These are phyloP conservation scores for Drymonia ruficornis DNA, from an alignment of 2,888 invertebrate species.

Conservation along the genomic window DNA sequence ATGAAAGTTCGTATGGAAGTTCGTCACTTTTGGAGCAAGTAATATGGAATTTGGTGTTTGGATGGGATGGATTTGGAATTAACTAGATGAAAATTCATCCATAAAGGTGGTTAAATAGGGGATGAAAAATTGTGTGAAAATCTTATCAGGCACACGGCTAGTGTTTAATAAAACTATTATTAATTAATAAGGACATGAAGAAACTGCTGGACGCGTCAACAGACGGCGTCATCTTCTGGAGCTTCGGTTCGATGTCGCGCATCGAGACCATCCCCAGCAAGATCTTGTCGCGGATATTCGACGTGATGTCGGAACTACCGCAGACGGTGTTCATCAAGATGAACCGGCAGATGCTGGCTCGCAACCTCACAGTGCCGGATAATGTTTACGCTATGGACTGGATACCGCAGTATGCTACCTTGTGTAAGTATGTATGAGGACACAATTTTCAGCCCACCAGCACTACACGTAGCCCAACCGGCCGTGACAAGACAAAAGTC, in stretches of 20 bases:
- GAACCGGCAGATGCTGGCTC: conserved; percentile 72
- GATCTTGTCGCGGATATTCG: conserved; percentile 74
- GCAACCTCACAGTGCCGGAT: conserved; percentile 74
- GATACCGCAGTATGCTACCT: conserved; percentile 83
- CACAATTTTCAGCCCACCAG: no score
- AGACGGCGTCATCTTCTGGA: conserved; percentile 84
- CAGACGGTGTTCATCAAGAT: conserved; percentile 84
- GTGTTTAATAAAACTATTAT: conserved; percentile 3
- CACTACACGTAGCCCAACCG: no score
- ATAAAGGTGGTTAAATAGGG: no score
- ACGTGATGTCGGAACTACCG: conserved; percentile 77
- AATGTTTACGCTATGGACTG: conserved; percentile 80
- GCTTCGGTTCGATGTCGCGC: conserved; percentile 85
- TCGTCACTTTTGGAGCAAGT: no score
- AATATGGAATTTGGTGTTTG: no score
- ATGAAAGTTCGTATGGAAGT: no score
- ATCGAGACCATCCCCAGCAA: conserved; percentile 81
- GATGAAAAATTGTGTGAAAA: no score
- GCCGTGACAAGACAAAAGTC: no score
- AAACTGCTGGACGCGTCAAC: conserved; percentile 68
- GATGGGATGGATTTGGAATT: no score
- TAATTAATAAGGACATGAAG: conserved; percentile 67
- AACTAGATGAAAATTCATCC: no score
- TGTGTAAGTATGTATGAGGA: conserved; percentile 75
- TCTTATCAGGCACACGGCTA: no score